Evolutionary conservation across 2,888 invertebrate species (phyloP).

Genomic region (Dynastes grantii): DNA sequence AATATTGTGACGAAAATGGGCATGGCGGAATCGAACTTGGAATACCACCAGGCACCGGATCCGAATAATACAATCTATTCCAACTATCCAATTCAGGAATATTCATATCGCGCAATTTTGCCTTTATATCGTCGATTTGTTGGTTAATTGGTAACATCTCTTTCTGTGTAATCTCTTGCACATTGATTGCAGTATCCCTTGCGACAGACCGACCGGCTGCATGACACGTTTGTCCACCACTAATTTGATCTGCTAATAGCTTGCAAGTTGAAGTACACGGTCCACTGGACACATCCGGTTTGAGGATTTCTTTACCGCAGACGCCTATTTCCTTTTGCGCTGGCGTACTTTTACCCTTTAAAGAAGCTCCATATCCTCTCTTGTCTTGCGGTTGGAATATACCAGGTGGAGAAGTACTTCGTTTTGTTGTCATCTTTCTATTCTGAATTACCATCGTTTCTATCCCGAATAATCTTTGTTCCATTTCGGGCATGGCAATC

Average conservation of each 20-base stretch:
- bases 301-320: background rate
- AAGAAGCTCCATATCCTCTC: background rate
- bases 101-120: conserved; percentile 57
- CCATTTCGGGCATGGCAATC: conserved; percentile 17
- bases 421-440: background rate
- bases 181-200: conserved; percentile 33
- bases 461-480: background rate
- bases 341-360: background rate
- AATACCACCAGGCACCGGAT: background rate
- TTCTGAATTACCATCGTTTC: background rate
- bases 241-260: too few species aligned
- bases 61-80: background rate
- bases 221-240: too few species aligned
- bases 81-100: conserved; percentile 57
- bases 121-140: conserved; percentile 54
- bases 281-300: background rate
- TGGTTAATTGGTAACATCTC: conserved; percentile 58
- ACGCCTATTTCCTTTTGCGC: background rate
- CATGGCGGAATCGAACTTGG: background rate
- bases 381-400: background rate
- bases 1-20: background rate
- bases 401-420: conserved; percentile 7
- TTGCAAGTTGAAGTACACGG: background rate
- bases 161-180: conserved; percentile 57
- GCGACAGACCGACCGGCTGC: too few species aligned